Base-by-base conservation (phyloP, 1,140 invertebrate species). In the Eurosta solidaginis region DNA sequence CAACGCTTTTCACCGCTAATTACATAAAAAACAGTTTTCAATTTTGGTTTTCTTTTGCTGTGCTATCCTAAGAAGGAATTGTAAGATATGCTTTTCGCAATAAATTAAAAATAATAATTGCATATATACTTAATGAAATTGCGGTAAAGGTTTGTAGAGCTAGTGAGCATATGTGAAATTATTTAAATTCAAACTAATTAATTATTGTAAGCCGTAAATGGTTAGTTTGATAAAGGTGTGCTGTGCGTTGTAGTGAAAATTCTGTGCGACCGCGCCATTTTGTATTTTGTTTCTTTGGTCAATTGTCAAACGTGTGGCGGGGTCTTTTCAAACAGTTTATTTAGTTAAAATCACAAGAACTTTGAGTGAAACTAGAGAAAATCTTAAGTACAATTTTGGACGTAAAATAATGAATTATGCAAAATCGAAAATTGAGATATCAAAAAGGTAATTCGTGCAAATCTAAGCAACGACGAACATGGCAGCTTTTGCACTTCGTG, bases 181-280 rank as follows among this genome's bases (percentile, higher is more conserved):
- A n/a, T n/a, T n/a, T n/a, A n/a, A n/a, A n/a, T n/a, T n/a, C 45
- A 47, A 47, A 47, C 45, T 10, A 47, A 47, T 47, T 47, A n/a
- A 47, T 47, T 47, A 47, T 10, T 10, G n/a, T 47, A 9, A 9
- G 45, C 9, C n/a, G 45, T 47, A 9, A 10, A 47, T 47, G 45
- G n/a, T 17, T 33, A 73, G 17, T n/a, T 12, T 40, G n/a, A 5
- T 10, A 5, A 20, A n/a, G 59, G 59, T 40, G 29, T 68, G 29
- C 29, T 40, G 29, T 68, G 59, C 33, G 33, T 33, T 68, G 59
- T 20, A 68, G 59, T n/a, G 59, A 68, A 50, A 75, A 75, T 47
- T 47, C 74, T 75, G 25, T 75, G 44, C 22, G 17, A 22, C 44
- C 74, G 74, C 74, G 74, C 74, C 74, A 75, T 75, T 75, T 75